A percentile compares a stretch with the other conserved stretches of the same genome.
Conservation (phyloP, 2,113 vertebrate species). For the Sinocyclocheilus anshuiensis region DNA sequence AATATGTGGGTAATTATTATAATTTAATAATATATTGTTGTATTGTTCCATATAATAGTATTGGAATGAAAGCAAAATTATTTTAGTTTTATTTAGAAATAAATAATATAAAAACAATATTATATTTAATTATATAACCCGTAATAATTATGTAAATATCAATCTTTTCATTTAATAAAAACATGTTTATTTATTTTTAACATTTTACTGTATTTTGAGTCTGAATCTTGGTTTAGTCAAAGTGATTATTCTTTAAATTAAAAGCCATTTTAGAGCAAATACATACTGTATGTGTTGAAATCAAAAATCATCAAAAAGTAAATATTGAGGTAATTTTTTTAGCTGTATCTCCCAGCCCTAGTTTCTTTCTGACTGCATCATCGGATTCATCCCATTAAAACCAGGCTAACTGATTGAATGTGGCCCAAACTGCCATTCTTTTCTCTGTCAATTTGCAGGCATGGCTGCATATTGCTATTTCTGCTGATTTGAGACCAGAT, state of each 20-base stretch:
- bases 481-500: conserved; percentile 31
- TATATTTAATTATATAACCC: neutral
- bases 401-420: conserved; percentile 6
- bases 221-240: neutral
- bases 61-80: neutral
- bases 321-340: conserved; percentile 6
- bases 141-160: neutral
- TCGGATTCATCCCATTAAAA: neutral
- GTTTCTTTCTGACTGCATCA: conserved; percentile 9
- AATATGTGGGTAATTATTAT: neutral
- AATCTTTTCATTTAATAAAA: neutral
- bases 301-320: neutral
- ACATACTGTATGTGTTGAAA: neutral
- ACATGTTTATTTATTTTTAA: neutral
- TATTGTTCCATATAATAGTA: neutral
- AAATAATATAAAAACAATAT: neutral
- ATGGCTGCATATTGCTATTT: conserved; percentile 9
- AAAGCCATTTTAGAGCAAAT: neutral
- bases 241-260: neutral
- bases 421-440: neutral
- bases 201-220: neutral
- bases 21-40: neutral
- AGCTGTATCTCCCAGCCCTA: conserved; percentile 21
- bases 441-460: neutral
- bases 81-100: neutral